Evolutionary conservation across 2,888 invertebrate genomes (phyloP), one percentile per base, ranked within the genome.

Genomic region (Megaustenia siamemsis): DNA sequence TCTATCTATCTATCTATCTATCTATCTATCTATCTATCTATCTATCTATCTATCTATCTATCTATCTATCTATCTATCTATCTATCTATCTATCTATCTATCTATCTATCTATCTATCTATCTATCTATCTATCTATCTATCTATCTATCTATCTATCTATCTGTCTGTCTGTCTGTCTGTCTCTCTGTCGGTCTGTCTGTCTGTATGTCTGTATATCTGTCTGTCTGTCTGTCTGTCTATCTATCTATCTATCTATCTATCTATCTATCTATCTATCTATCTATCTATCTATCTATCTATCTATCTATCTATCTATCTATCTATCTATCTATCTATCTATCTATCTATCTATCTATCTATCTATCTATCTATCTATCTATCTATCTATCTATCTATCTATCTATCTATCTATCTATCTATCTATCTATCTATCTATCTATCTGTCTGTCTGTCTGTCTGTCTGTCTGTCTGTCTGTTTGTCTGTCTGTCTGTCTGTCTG

Each of bases 381-480:
- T 56, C 56, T 56, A 24, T 56, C 56, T 56, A 24, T 56, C n/a
- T 56, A 24, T 38, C 75, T 75, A 21, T 75, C 40, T 75, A 18
- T n/a, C 75, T 75, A 21, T 28, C 75, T 75, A 6, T 49, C 12
- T 12, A 12, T 24, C 49, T 73, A 2, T 73, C 43, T 43, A 1
- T 73, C 45, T 73, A 8, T 43, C 28, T 73, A 2, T 43, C 49
- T 43, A 10, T 32, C 71, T 71, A 4, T 71, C 3, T n/a, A n/a
- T 18, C 49, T 12, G 49, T 18, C 49, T 8, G 49, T 49, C 18
- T 8, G 49, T 18, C 49, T 8, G 49, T 18, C 28, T 63, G 56
- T 32, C 56, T 77, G 77, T 32, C 77, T 77, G 28, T 56, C 77
- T 77, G 28, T n/a, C n/a, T n/a, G n/a, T n/a, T 15, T 10, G 49